Evolutionary conservation across 2,888 invertebrate genomes (phyloP).

Genomic region (Salticus scenicus): DNA sequence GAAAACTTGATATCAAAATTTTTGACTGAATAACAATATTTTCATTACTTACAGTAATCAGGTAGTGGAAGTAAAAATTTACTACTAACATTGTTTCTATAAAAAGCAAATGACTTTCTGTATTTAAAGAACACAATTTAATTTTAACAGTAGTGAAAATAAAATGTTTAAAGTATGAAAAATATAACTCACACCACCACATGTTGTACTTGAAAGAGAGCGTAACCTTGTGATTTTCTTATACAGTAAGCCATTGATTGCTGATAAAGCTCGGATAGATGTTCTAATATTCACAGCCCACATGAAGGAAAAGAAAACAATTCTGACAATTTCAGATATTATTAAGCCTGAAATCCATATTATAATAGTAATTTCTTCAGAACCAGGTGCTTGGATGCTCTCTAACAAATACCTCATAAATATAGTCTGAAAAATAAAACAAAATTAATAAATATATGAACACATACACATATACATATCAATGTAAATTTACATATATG

Average conservation of each 20-base stretch:
- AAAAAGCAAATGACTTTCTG: too few species aligned
- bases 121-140: too few species aligned
- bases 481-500: too few species aligned
- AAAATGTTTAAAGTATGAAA: too few species aligned
- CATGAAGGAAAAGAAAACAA: conserved; percentile 77
- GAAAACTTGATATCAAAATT: too few species aligned
- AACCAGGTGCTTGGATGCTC: conserved; percentile 76
- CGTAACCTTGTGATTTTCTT: conserved; percentile 76
- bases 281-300: conserved; percentile 78
- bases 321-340: conserved; percentile 77
- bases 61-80: too few species aligned
- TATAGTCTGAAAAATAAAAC: conserved; percentile 75
- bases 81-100: too few species aligned
- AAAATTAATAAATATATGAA: not conserved
- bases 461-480: too few species aligned
- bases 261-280: conserved; percentile 74
- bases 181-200: conserved; percentile 77
- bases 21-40: too few species aligned
- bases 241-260: conserved; percentile 75
- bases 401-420: conserved; percentile 77
- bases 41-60: too few species aligned
- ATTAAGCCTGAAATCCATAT: conserved; percentile 77
- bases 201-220: conserved; percentile 77
- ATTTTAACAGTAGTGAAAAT: too few species aligned
- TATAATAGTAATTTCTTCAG: conserved; percentile 76